Conservation (phyloP, 2,113 vertebrate species). For the Antechinus stuartii region DNA sequence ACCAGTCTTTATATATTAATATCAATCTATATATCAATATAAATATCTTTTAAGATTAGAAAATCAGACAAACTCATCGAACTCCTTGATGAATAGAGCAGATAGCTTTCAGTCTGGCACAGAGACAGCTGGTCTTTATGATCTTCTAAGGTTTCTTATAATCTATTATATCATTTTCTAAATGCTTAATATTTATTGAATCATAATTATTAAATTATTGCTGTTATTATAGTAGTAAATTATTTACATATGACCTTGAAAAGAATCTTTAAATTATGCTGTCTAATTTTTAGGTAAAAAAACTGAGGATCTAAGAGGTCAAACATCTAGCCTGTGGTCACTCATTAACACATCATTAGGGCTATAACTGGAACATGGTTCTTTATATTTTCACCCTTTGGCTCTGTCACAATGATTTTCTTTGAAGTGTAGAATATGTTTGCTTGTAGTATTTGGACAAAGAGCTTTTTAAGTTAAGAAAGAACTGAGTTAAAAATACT, state of each 20-base stretch:
- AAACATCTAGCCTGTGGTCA: not conserved
- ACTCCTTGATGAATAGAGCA: not conserved
- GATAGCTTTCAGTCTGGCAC: not conserved
- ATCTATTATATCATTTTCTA: not conserved
- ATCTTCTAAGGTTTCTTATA: not conserved
- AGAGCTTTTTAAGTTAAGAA: not conserved
- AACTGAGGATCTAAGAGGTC: not conserved
- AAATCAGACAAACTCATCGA: not conserved
- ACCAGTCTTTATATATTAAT: too few species aligned
- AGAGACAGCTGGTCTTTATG: not conserved
- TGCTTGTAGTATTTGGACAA: not conserved
- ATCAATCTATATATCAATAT: too few species aligned
- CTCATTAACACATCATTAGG: not conserved
- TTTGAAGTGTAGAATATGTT: not conserved
- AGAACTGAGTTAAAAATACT: not conserved
- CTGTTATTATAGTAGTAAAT: not conserved
- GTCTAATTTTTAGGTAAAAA: slow-evolving; percentile 18
- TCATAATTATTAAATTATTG: not conserved
- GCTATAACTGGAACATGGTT: not conserved
- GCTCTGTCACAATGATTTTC: not conserved
- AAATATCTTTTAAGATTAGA: not conserved
- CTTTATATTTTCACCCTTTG: not conserved
- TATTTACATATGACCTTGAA: slow-evolving; percentile 10
- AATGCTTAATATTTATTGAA: not conserved
- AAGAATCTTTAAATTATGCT: not conserved